These are phyloP conservation scores for Hartigia nigra DNA, from an alignment of 2,888 invertebrate species.

Conservation along the genomic window DNA sequence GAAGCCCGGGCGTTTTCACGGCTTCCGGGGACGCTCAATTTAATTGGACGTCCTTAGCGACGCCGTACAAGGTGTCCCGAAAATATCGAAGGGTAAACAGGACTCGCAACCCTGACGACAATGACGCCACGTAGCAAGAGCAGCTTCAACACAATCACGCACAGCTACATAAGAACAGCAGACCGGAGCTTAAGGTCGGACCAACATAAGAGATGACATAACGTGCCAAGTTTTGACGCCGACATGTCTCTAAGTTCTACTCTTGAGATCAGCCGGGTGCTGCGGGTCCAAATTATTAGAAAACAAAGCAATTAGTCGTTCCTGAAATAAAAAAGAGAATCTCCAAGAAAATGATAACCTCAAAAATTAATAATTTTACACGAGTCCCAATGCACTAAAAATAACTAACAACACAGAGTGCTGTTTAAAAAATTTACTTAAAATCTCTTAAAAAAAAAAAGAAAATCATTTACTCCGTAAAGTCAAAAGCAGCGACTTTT, in stretches of 20 bases:
- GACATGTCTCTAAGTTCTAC: conserved; percentile 50
- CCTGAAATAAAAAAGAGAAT: neutral
- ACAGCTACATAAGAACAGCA: neutral
- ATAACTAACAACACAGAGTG: neutral
- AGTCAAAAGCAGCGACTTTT: neutral
- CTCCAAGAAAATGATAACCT: neutral
- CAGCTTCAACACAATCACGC: neutral
- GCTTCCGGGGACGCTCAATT: neutral
- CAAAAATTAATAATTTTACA: neutral
- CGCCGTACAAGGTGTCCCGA: conserved; percentile 2
- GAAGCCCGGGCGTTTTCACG: neutral
- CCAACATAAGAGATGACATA: conserved; percentile 46
- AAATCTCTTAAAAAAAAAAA: too few species aligned
- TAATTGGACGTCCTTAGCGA: neutral
- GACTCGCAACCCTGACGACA: neutral
- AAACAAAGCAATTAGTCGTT: neutral
- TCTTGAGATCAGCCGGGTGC: conserved; percentile 41
- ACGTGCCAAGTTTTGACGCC: conserved; percentile 58
- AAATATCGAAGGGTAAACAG: conserved; percentile 1
- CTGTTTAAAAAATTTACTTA: too few species aligned
- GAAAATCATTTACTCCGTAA: neutral
- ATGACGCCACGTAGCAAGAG: neutral
- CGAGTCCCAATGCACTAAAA: neutral
- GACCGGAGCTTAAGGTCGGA: neutral
- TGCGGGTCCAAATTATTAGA: neutral